Conservation (phyloP, 2,888 invertebrate genomes). For the Cephus runcator region DNA sequence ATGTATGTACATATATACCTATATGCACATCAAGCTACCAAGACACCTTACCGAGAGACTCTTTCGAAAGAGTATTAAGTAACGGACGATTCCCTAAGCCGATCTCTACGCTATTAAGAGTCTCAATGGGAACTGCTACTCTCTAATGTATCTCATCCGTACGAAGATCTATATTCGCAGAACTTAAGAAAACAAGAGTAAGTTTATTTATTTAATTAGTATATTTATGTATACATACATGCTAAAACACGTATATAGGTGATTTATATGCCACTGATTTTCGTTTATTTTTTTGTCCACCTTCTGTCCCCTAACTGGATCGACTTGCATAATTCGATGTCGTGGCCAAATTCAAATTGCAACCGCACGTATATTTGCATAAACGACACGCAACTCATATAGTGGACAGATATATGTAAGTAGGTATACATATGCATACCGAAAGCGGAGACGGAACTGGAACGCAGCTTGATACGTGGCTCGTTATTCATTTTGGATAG, state of each 20-base stretch:
- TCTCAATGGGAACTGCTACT: conserved; percentile 2
- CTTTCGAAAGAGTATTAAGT: conserved; percentile 30
- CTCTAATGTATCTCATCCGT: not conserved
- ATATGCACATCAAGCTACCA: not conserved
- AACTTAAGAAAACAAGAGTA: not conserved
- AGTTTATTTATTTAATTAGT: no score
- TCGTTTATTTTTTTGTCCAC: not conserved
- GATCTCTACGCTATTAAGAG: not conserved
- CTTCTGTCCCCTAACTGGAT: not conserved
- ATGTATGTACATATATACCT: not conserved
- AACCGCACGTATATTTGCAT: not conserved
- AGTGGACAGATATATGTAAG: not conserved
- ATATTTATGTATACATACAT: no score
- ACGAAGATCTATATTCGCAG: not conserved
- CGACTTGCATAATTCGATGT: not conserved
- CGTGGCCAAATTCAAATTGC: not conserved
- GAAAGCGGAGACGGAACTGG: not conserved
- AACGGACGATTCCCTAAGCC: conserved; percentile 19
- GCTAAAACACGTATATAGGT: not conserved
- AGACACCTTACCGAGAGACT: not conserved
- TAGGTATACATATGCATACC: not conserved
- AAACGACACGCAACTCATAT: not conserved
- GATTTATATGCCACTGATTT: not conserved
- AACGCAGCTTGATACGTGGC: not conserved
- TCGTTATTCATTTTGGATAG: not conserved